These are phyloP conservation scores for Physella acuta DNA, from an alignment of 1,140 invertebrate genomes.

Conservation along the genomic window DNA sequence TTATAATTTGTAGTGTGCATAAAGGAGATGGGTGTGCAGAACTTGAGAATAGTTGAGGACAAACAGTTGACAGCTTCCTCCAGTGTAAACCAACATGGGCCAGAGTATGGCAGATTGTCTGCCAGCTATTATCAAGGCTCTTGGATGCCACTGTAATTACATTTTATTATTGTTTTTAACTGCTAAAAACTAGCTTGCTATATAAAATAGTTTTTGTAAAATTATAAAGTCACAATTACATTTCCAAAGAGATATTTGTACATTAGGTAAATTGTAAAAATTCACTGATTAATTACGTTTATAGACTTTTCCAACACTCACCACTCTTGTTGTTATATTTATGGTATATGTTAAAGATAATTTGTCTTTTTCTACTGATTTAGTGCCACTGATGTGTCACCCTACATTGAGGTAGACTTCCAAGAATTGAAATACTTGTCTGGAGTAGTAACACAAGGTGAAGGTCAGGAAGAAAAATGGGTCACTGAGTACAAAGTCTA, in stretches of 20 bases:
- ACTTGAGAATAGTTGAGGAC: constrained; percentile 8
- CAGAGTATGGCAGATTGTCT: constrained; percentile 1
- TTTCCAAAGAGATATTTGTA: neutral
- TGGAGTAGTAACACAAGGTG: constrained; percentile 45
- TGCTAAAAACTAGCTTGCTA: constrained; percentile 38
- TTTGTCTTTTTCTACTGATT: neutral
- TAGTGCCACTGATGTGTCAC: constrained; percentile 33
- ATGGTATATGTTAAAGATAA: neutral
- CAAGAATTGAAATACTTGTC: constrained; percentile 52
- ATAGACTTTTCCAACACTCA: neutral
- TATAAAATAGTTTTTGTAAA: constrained; percentile 32
- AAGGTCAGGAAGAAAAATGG: constrained; percentile 39
- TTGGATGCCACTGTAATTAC: constrained; percentile 2
- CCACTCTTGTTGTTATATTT: neutral
- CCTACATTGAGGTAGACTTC: constrained; percentile 52
- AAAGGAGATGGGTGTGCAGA: constrained; percentile 4
- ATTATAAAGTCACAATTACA: too few species aligned
- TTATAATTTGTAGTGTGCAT: neutral
- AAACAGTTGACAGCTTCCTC: constrained; percentile 6
- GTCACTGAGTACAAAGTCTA: constrained; percentile 50
- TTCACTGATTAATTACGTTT: too few species aligned
- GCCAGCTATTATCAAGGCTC: constrained; percentile 1
- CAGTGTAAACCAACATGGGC: neutral
- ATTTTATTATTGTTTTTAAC: too few species aligned
- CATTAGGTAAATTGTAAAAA: neutral